Percentiles rank a stretch among this genome's conserved stretches.
phyloP scores from a whole-genome alignment of 2,888 invertebrate species.

The Lucinisca nassula region DNA sequence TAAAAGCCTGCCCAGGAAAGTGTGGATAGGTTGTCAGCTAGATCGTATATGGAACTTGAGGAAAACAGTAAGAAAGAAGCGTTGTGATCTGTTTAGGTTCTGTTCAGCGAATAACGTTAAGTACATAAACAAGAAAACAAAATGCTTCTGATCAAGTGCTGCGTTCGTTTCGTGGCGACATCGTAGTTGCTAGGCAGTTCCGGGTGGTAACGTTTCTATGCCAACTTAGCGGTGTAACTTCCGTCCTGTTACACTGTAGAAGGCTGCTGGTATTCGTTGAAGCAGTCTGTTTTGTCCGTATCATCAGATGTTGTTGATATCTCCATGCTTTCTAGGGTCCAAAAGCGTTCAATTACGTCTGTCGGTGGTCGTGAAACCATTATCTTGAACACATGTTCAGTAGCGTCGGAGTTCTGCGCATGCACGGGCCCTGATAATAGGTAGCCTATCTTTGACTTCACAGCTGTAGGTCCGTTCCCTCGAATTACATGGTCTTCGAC shows the following conservation, averaged over 20 bases:
- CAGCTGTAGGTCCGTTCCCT: conserved; percentile 61
- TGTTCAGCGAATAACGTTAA: too few species aligned
- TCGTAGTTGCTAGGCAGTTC: conserved; percentile 21
- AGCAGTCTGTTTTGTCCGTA: not conserved
- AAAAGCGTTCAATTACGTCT: conserved; percentile 39
- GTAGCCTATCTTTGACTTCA: conserved; percentile 59
- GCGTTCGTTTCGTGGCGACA: conserved; percentile 15
- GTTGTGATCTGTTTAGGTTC: too few species aligned
- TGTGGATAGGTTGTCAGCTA: too few species aligned
- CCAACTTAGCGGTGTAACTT: not conserved
- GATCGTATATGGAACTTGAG: too few species aligned
- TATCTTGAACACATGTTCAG: conserved; percentile 7
- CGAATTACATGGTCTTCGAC: conserved; percentile 46
- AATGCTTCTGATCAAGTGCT: too few species aligned
- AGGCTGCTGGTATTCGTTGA: conserved; percentile 10
- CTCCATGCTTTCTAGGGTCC: conserved; percentile 54
- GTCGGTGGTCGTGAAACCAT: conserved; percentile 13
- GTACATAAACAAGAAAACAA: too few species aligned
- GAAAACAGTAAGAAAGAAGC: too few species aligned
- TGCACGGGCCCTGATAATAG: conserved; percentile 48
- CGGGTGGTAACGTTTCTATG: conserved; percentile 23
- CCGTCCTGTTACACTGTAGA: conserved; percentile 6
- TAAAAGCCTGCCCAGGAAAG: too few species aligned
- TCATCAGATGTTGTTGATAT: conserved; percentile 10
- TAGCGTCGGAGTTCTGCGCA: not conserved